Conservation (phyloP, 2,888 invertebrate genomes). For the Ormia ochracea region DNA sequence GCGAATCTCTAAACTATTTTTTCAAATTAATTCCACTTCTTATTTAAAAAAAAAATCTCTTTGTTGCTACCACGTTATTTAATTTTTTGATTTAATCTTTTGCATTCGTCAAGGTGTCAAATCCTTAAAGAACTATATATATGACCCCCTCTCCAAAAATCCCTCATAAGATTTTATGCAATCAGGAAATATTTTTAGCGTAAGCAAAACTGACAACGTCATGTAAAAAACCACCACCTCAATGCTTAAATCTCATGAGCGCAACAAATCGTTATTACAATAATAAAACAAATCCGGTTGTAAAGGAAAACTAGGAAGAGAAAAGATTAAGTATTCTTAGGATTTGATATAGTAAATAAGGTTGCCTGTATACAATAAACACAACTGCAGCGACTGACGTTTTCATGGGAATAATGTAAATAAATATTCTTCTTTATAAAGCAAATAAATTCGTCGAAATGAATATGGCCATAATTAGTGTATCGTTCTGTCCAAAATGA, state of each 20-base stretch:
- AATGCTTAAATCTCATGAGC: neutral
- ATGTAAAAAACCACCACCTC: neutral
- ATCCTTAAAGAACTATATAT: neutral
- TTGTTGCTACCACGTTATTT: too few species aligned
- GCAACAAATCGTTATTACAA: slow-evolving; percentile 3
- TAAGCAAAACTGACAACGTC: neutral
- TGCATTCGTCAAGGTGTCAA: neutral
- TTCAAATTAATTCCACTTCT: too few species aligned
- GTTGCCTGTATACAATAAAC: too few species aligned
- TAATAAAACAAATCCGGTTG: neutral
- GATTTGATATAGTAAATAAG: too few species aligned
- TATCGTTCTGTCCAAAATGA: too few species aligned
- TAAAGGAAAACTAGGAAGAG: neutral
- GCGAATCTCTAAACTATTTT: too few species aligned
- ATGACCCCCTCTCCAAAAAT: neutral
- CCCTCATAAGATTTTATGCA: neutral
- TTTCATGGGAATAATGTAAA: too few species aligned
- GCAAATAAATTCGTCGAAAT: too few species aligned
- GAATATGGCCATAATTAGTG: too few species aligned
- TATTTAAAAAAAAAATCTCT: too few species aligned
- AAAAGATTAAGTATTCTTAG: neutral
- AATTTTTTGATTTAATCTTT: neutral
- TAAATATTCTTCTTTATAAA: too few species aligned
- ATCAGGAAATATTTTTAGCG: neutral
- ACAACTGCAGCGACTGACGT: too few species aligned